Evolutionary conservation across 53 echinoderm and acorn worm species (phyloP), one percentile per base, ranked within the genome.

Genomic region (Actinopyga echinites): DNA sequence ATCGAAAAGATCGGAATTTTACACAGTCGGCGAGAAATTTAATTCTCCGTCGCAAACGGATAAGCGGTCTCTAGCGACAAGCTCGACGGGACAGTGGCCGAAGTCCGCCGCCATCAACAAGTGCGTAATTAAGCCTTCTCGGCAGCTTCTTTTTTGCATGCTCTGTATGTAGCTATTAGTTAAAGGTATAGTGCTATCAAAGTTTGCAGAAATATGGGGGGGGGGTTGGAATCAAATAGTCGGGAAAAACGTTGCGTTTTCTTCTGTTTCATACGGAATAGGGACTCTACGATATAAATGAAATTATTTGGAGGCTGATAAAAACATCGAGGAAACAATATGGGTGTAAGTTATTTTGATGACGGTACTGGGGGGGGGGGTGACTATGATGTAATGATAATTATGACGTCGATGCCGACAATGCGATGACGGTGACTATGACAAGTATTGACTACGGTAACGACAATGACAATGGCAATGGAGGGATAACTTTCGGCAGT

Each of bases 81-180:
- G 77, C 32, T 56, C 31, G 53, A 77, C 56, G 77, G 77, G 77
- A 49, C 77, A 56, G 54, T 77, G 77, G 77, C 77, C 77, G 77
- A 33, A 77, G 77, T 54, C 49, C 77, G 49, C 77, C 54, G 77
- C 77, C 56, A 45, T 77, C 77, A 77, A 77, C 77, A 77, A 77
- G 77, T 77, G 77, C 77, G 49, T 77, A 71, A 71, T 71, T 71
- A 71, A 71, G 71, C 40, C 20, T 71, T 40, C 25, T 40, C 71
- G 71, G 37, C 71, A 40, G 40, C 71, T 38, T 25, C 24, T 22
- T 31, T 71, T 13, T 44, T 22, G 24, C 15, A 25, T 23, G 40
- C 42, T 71, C 42, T 40, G 71, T 43, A 71, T 71, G 44, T 26
- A 30, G 29, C 24, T 31, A 12, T 36, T 11, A 23, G 40, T 71